Percentiles rank a stretch among this genome's conserved stretches.
phyloP scores from a whole-genome alignment of 2,888 invertebrate species.

The Sesia apiformis region DNA sequence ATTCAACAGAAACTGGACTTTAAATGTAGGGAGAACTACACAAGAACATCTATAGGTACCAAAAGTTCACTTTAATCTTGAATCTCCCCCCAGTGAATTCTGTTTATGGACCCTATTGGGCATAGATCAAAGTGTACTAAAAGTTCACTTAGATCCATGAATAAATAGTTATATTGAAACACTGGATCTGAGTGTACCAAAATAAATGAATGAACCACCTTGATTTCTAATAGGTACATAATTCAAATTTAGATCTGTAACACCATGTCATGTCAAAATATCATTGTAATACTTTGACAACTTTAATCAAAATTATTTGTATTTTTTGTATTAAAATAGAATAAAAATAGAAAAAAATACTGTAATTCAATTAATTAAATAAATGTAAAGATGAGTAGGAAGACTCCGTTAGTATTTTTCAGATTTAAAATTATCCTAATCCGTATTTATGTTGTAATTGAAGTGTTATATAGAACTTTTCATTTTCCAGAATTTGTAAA shows the following conservation, averaged over 20 bases:
- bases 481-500: slow-evolving; percentile 33
- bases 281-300: neutral
- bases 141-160: no score
- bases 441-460: neutral
- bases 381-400: neutral
- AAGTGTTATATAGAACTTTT: neutral
- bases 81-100: no score
- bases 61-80: no score
- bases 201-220: neutral
- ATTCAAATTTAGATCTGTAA: neutral
- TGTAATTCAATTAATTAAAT: neutral
- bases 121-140: no score
- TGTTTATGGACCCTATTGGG: no score
- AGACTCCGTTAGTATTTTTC: neutral
- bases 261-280: neutral
- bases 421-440: neutral
- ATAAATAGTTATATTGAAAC: no score
- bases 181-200: no score
- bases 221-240: neutral
- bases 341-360: neutral
- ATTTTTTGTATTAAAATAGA: neutral
- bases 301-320: neutral
- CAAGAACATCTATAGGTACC: no score
- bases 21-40: no score
- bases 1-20: no score